Base-by-base conservation (phyloP, 2,888 invertebrate species). In the Athripsodes cinereus region DNA sequence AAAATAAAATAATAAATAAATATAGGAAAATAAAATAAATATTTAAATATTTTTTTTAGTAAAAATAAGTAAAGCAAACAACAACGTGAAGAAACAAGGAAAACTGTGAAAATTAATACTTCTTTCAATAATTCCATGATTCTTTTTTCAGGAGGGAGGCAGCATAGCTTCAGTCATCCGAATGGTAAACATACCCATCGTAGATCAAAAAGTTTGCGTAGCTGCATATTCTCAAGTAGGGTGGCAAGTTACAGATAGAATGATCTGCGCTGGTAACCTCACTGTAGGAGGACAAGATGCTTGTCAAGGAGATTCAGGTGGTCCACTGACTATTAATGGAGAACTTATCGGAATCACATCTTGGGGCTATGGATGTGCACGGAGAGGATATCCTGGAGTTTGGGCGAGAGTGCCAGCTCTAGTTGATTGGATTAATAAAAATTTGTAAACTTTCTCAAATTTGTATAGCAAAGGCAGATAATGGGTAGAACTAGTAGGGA, bases 251-350 rank as follows among this genome's bases (percentile, higher is more conserved):
- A 69, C 71, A 1, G 61, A 69, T 2, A 72, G 72, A 6, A 79
- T 80, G 79, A 61, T 80, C 5, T 80, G 79, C 62, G 79, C 79
- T 1, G 67, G 67, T 16, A 71, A 66, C 1, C 56, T 63, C 2
- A 64, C 71, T 2, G 75, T 76, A 1, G 66, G 72, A 0, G 72
- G 70, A 22, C 68, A 68, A 61, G 79, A 79, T 59, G 75, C 78
- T 1, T 79, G 79, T 60, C 77, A 81, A 70, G 82, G 81, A 1
- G 82, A 82, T 67, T 81, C 81, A n/a, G 82, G 82, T 2, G 82
- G 82, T 18, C 82, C 82, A 49, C 68, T 82, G 31, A 80, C 78
- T 16, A 70, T 72, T 53, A 68, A 72, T 50, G 71, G 71, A 46
- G 67, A 69, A 53, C 68, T 81, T 47, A 68, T 82, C 51, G 82